phyloP scores from a whole-genome alignment of 2,888 invertebrate genomes.

The Tenthredo mesomela region DNA sequence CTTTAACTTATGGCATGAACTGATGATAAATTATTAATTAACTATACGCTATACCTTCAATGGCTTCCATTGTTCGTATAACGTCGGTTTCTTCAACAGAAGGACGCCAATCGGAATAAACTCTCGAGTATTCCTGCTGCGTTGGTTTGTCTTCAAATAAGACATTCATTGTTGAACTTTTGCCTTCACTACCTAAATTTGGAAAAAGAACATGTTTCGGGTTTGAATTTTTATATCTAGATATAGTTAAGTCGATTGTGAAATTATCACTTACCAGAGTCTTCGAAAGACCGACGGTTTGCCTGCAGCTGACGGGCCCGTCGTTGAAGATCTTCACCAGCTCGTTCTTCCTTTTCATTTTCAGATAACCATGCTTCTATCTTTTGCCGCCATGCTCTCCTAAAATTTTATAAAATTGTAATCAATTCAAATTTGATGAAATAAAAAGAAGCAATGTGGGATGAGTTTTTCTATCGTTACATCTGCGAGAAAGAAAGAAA shows the following conservation, averaged over 20 bases:
- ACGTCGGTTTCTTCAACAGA: constrained; percentile 91
- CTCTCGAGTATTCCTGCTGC: constrained; percentile 81
- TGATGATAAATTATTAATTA: not conserved
- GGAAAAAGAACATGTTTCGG: constrained; percentile 22
- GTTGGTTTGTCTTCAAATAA: constrained; percentile 86
- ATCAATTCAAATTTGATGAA: constrained; percentile 58
- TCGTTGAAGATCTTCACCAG: constrained; percentile 85
- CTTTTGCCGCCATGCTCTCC: constrained; percentile 92
- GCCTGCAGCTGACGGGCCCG: constrained; percentile 84
- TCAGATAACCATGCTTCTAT: constrained; percentile 95
- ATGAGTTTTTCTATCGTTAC: not conserved
- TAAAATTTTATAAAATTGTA: constrained; percentile 61
- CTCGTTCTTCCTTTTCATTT: constrained; percentile 89
- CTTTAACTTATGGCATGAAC: not conserved
- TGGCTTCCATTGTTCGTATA: constrained; percentile 91
- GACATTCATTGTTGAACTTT: constrained; percentile 85
- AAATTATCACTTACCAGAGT: constrained; percentile 83
- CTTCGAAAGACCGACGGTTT: constrained; percentile 90
- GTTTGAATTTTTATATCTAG: not conserved
- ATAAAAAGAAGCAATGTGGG: not conserved
- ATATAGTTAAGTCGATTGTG: not conserved
- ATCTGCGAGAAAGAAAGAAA: not conserved
- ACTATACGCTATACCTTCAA: constrained; percentile 83
- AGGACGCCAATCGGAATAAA: constrained; percentile 90
- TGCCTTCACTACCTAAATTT: constrained; percentile 87